Evolutionary conservation across 2,888 invertebrate genomes (phyloP).

Genomic region (Antheraea assamensis): DNA sequence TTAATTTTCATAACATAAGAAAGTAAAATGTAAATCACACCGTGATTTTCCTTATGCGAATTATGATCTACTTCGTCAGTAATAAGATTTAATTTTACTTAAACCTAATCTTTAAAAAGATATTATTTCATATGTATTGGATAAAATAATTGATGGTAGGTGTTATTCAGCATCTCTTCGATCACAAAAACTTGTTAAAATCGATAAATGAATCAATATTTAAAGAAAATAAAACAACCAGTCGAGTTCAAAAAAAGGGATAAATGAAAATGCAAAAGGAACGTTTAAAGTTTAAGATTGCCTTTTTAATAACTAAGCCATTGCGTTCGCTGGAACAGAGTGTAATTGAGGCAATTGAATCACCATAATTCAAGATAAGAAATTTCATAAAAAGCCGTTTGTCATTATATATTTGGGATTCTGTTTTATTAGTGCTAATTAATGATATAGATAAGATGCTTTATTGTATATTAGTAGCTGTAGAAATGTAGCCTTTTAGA

Average conservation of each 20-base stretch:
- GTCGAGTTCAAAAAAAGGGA: not conserved
- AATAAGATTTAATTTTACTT: too few relatives aligned
- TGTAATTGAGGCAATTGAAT: constrained; percentile 1
- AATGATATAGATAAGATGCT: not conserved
- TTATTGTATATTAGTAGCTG: not conserved
- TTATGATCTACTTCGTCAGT: too few relatives aligned
- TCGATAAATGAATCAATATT: too few relatives aligned
- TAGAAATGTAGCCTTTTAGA: not conserved
- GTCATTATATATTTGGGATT: not conserved
- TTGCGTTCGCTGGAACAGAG: not conserved
- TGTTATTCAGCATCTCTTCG: too few relatives aligned
- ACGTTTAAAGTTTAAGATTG: not conserved
- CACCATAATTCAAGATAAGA: not conserved
- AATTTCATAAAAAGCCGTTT: not conserved
- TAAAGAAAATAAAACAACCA: not conserved
- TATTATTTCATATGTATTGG: too few relatives aligned
- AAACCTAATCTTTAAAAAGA: too few relatives aligned
- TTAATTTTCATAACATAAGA: not conserved
- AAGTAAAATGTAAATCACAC: not conserved
- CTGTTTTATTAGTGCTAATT: not conserved
- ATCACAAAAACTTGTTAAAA: too few relatives aligned
- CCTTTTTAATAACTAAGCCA: not conserved
- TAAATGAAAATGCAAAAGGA: not conserved
- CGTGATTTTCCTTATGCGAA: too few relatives aligned
- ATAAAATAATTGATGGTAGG: too few relatives aligned